A percentile compares a stretch with the other conserved stretches of the same genome.
These are phyloP conservation scores for Periophthalmus magnuspinnatus DNA, from an alignment of 2,797 vertebrate genomes.

Conservation along the genomic window DNA sequence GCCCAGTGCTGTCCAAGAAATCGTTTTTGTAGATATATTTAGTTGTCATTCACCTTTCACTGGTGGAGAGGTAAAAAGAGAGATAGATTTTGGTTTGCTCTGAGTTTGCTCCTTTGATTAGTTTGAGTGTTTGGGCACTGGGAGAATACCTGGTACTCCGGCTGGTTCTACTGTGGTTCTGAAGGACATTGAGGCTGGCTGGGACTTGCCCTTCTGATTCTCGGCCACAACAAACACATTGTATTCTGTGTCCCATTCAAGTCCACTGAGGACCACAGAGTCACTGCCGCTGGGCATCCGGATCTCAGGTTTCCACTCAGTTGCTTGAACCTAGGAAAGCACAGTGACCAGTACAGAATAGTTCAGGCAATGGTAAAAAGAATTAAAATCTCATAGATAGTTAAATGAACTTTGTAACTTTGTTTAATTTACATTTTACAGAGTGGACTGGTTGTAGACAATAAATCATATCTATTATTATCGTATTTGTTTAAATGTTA, in stretches of 20 bases:
- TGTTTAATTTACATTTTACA: neutral
- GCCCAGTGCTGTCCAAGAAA: conserved; percentile 33
- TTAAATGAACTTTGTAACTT: neutral
- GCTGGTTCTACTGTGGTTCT: conserved; percentile 88
- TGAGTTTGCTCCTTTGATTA: conserved; percentile 54
- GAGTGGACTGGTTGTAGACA: neutral
- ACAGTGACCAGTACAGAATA: neutral
- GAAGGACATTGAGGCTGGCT: conserved; percentile 85
- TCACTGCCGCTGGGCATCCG: conserved; percentile 83
- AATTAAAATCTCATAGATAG: neutral
- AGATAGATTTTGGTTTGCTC: conserved; percentile 27
- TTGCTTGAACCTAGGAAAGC: conserved; percentile 76
- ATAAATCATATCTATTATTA: neutral
- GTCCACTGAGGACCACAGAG: conserved; percentile 81
- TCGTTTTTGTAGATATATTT: conserved; percentile 46
- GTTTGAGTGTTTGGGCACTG: conserved; percentile 23
- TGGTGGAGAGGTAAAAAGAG: conserved; percentile 42
- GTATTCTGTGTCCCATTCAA: conserved; percentile 96
- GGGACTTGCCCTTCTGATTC: conserved; percentile 93
- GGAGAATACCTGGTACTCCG: conserved; percentile 88
- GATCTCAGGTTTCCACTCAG: conserved; percentile 91
- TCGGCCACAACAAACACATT: conserved; percentile 89
- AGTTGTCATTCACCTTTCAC: conserved; percentile 50
- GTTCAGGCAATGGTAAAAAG: neutral
- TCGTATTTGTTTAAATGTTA: neutral